A percentile compares a stretch with the other conserved stretches of the same genome.
These are phyloP conservation scores for Clostera curtula DNA, from an alignment of 2,888 invertebrate species.

Conservation along the genomic window DNA sequence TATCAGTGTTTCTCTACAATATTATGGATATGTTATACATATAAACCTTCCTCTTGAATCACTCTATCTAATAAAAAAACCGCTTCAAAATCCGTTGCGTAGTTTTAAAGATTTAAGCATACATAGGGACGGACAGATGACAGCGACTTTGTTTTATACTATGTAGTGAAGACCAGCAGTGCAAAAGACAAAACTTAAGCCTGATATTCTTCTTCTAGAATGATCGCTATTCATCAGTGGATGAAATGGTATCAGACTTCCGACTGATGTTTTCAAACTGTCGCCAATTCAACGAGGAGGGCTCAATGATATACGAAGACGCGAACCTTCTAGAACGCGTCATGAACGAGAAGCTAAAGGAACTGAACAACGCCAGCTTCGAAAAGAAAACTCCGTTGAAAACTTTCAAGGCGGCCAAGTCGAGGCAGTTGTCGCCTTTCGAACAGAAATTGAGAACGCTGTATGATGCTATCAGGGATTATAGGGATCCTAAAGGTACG, in stretches of 20 bases:
- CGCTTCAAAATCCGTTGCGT: no score
- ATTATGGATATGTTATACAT: no score
- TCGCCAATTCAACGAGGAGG: constrained; percentile 95
- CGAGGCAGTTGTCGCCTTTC: constrained; percentile 71
- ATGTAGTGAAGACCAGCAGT: no score
- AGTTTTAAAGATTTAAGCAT: not conserved
- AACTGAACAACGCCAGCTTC: constrained; percentile 77
- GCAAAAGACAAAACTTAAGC: no score
- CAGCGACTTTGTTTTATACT: no score
- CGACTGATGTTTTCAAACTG: constrained; percentile 98
- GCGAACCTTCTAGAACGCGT: constrained; percentile 91
- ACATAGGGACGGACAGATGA: not conserved
- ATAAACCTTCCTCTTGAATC: no score
- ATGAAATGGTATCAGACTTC: constrained; percentile 90
- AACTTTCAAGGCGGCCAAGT: constrained; percentile 49
- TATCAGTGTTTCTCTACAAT: no score
- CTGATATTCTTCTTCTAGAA: constrained; percentile 41
- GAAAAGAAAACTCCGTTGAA: constrained; percentile 74
- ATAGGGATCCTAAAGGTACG: constrained; percentile 74
- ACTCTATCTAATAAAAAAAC: no score
- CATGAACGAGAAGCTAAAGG: constrained; percentile 87
- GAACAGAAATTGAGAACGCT: constrained; percentile 88
- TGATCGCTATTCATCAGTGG: constrained; percentile 86
- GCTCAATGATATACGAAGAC: constrained; percentile 96
- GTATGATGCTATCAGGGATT: constrained; percentile 93